Evolutionary conservation across 2,888 invertebrate genomes (phyloP), one percentile per base, ranked within the genome.

Genomic region (Tenthredo distinguenda): DNA sequence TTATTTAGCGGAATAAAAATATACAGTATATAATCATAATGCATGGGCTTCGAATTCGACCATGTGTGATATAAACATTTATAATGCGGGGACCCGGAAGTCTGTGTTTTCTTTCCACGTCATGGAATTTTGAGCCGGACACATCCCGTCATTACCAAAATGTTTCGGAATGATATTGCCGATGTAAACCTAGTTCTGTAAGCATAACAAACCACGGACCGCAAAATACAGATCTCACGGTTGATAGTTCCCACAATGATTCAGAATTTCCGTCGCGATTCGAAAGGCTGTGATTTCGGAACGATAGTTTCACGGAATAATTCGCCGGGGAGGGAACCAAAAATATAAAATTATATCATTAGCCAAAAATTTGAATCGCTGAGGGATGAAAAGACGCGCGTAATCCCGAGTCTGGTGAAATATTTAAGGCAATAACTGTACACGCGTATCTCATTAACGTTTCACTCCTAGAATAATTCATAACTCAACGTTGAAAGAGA

Each of bases 381-480:
- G 7, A 55, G n/a, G 55, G 55, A n/a, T 50, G 50, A 6, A 50
- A n/a, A 50, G 10, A 47, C 12, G 2, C 12, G 10, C 10, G 43
- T 12, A 47, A 12, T 12, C 43, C 18, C 6, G 10, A 55, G n/a
- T n/a, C 55, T n/a, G 72, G 12, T 74, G 21, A 43, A 43, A 74
- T 43, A 43, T 74, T 74, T 31, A 15, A 31, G 34, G 34, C 26
- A 77, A 77, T 50, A 77, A 77, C 77, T 55, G 77, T 81, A 12
- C 34, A 34, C 77, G n/a, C 34, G 50, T 55, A n/a, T 58, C 40
- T 81, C 58, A 81, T 81, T 58, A 81, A 81, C 81, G 62, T 81
- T 81, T 81, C 81, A 81, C 40, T 74, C 21, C 40, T 74, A 10
- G 81, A 81, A 81, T 58, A 81, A 81, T 81, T 81, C 81, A 81